Evolutionary conservation across 2,888 invertebrate species (phyloP).

Genomic region (Noctua fimbriata): DNA sequence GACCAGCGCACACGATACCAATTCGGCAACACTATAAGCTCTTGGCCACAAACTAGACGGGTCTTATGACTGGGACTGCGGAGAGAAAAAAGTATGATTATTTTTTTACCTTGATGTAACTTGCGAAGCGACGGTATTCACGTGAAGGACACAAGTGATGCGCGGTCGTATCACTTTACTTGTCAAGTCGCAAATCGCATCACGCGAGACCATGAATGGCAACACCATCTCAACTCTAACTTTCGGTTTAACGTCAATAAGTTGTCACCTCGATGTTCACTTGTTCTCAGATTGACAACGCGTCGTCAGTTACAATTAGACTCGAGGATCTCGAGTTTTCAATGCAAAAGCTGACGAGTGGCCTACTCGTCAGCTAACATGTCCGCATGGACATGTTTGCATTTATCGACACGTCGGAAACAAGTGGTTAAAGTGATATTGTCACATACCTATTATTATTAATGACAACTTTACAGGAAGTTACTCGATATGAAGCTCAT

Average conservation of each 20-base stretch:
- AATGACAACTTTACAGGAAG: not conserved
- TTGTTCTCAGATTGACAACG: not conserved
- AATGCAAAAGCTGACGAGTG: not conserved
- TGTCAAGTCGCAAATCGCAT: not conserved
- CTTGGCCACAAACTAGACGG: not conserved
- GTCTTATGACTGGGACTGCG: not conserved
- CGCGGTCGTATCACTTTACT: not conserved
- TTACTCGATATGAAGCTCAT: not conserved
- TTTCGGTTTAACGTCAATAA: not conserved
- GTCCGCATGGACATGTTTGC: too few species aligned
- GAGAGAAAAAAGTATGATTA: not conserved
- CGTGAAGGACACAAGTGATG: not conserved
- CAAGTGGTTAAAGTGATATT: not conserved
- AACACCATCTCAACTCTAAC: not conserved
- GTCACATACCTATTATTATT: too few species aligned
- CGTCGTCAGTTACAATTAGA: not conserved
- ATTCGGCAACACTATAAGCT: not conserved
- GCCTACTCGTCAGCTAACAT: too few species aligned
- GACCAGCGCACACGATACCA: slow-evolving; percentile 27
- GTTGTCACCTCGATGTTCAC: not conserved
- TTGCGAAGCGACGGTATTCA: not conserved
- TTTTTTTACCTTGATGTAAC: not conserved
- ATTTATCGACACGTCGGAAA: not conserved
- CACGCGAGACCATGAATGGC: not conserved
- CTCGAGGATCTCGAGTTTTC: not conserved